Percentiles rank a stretch among this genome's conserved stretches.
These are phyloP conservation scores for Colletes gigas DNA, from an alignment of 1,140 invertebrate species.

Conservation along the genomic window DNA sequence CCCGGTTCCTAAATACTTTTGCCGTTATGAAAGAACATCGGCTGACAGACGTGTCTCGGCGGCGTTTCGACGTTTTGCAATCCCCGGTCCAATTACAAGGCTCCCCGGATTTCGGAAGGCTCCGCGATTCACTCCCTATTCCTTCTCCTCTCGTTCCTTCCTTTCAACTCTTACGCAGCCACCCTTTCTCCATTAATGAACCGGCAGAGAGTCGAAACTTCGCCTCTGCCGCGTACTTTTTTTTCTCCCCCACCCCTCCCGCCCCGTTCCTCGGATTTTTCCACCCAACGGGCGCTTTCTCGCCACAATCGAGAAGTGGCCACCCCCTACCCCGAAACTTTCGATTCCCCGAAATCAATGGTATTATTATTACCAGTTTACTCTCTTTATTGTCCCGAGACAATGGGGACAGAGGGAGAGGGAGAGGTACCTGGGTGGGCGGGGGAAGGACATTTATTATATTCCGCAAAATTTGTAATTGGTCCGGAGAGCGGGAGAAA, in stretches of 20 bases:
- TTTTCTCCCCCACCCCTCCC: background rate
- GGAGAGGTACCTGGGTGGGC: no score
- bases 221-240: conserved; percentile 61
- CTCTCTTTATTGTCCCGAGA: conserved; percentile 51
- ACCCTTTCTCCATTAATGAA: conserved; percentile 72
- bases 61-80: conserved; percentile 69
- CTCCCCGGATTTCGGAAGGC: conserved; percentile 68
- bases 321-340: conserved; percentile 21
- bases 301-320: conserved; percentile 46
- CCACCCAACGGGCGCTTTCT: conserved; percentile 26
- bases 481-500: conserved; percentile 3
- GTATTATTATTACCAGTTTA: conserved; percentile 73
- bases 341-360: conserved; percentile 65
- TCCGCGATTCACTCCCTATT: conserved; percentile 33
- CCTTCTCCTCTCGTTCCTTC: conserved; percentile 39
- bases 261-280: conserved; percentile 45
- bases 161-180: conserved; percentile 62
- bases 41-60: conserved; percentile 55
- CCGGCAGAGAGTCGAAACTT: conserved; percentile 70
- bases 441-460: conserved; percentile 25
- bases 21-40: conserved; percentile 25
- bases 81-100: conserved; percentile 70
- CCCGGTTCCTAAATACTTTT: conserved; percentile 8
- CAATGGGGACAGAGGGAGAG: conserved; percentile 25
- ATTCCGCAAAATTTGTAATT: conserved; percentile 37